Evolutionary conservation across 2,113 vertebrate genomes (phyloP), one percentile per base, ranked within the genome.

Genomic region (Xiphophorus couchianus): DNA sequence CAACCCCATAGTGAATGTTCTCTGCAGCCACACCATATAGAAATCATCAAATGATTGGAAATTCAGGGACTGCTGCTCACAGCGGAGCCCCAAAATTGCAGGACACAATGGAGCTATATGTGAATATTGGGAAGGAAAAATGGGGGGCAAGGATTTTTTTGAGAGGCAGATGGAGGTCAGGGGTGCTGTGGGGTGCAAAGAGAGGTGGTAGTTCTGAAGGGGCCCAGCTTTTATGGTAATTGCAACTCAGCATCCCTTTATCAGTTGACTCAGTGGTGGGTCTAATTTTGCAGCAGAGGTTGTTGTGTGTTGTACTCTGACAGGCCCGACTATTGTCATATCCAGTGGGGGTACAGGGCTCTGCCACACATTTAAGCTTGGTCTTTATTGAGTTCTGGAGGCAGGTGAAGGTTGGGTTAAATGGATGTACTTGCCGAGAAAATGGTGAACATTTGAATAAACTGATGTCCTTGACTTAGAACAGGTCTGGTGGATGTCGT

Each of bases 221-320:
- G 63, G 76, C 65, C 69, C 76, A 69, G 87, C 90, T 91, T 93
- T 92, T 88, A 89, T 89, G 85, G 85, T 90, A 93, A 92, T 92
- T 92, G 88, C 86, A 86, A 87, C 80, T 84, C 88, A 81, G 87
- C 81, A 83, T 90, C 84, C 73, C 82, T 80, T 91, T 92, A 89
- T 92, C 84, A 86, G 62, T 68, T 69, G 78, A 66, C 91, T 82
- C 87, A 78, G 88, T 73, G 86, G 85, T 85, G 69, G 85, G 84
- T 90, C 85, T 83, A 78, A 85, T 90, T 90, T 88, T 79, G 81
- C 80, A 83, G 88, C 71, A 83, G 79, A 83, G 84, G 81, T 89
- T 86, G 83, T 85, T 86, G 58, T 31, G 31, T 78, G 84, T 87
- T 85, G 76, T 75, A 80, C 82, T 65, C 73, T 72, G 76, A 66